Percentiles rank a stretch among this genome's conserved stretches.
Conservation (phyloP, 2,888 invertebrate species). For the Sarcophaga rosellei region DNA sequence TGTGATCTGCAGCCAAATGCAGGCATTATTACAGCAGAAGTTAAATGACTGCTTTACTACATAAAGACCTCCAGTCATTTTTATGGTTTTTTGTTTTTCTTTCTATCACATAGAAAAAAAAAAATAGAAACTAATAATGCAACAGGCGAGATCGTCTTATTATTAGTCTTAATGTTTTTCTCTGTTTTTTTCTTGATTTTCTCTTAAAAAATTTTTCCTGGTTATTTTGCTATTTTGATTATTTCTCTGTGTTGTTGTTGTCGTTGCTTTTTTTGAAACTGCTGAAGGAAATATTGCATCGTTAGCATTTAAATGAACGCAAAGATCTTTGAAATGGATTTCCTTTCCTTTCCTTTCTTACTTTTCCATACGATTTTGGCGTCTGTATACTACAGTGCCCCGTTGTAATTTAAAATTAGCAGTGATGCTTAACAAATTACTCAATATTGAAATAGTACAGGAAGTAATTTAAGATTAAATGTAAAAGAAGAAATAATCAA, state of each 20-base stretch:
- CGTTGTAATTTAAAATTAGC: constrained; percentile 58
- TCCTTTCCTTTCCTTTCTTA: constrained; percentile 20
- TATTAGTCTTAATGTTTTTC: constrained; percentile 27
- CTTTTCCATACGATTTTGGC: background rate
- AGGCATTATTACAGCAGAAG: background rate
- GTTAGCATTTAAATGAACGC: constrained; percentile 65
- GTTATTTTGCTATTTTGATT: background rate
- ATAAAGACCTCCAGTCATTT: constrained; percentile 39
- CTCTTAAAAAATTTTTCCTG: background rate
- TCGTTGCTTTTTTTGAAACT: constrained; percentile 8
- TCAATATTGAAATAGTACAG: constrained; percentile 45
- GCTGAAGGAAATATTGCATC: constrained; percentile 67
- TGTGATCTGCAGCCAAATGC: constrained; percentile 53
- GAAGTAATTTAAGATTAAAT: constrained; percentile 55
- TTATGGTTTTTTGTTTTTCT: background rate
- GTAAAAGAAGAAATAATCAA: background rate
- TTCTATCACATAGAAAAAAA: no score
- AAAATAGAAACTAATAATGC: background rate
- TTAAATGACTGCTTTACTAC: constrained; percentile 11
- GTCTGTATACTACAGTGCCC: background rate
- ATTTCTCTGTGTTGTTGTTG: background rate
- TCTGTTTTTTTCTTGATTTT: background rate
- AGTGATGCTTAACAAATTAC: constrained; percentile 60
- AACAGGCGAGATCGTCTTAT: constrained; percentile 22
- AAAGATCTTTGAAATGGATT: constrained; percentile 62